A percentile compares a stretch with the other conserved stretches of the same genome.
Conservation (phyloP, 2,797 vertebrate genomes). For the Scleropages formosus region DNA sequence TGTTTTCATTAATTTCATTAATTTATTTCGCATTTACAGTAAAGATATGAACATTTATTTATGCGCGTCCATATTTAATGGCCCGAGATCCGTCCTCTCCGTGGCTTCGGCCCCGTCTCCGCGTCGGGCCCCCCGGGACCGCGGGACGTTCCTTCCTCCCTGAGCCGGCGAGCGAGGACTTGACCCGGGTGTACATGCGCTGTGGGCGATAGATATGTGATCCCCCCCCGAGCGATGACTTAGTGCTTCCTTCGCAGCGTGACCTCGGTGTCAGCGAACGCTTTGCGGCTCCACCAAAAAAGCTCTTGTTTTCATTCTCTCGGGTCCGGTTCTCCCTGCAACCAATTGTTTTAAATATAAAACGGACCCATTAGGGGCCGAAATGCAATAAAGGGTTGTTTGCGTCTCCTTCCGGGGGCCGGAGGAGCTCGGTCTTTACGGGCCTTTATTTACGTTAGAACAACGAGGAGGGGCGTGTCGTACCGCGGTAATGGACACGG, state of each 20-base stretch:
- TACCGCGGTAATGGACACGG: conserved; percentile 30
- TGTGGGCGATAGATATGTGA: conserved; percentile 26
- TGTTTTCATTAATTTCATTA: no score
- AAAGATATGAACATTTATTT: no score
- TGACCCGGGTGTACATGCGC: background rate
- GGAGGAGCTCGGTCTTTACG: conserved; percentile 16
- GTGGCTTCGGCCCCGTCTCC: background rate
- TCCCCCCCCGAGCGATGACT: conserved; percentile 5
- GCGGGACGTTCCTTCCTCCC: background rate
- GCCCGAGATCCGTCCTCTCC: no score
- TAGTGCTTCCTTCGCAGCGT: conserved; percentile 21
- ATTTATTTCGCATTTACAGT: no score
- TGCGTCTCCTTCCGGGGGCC: conserved; percentile 45
- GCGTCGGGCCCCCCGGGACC: background rate
- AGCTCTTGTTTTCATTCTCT: conserved; percentile 58
- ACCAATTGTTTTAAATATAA: conserved; percentile 76
- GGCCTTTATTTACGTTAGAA: conserved; percentile 29
- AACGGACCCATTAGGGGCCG: conserved; percentile 66
- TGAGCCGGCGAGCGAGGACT: background rate
- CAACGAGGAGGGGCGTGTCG: conserved; percentile 30
- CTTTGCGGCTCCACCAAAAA: conserved; percentile 74
- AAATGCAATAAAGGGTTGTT: conserved; percentile 65
- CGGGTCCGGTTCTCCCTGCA: conserved; percentile 70
- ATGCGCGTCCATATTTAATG: no score
- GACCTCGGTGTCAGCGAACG: conserved; percentile 45